phyloP scores from a whole-genome alignment of 1,140 invertebrate genomes.

The Drosophila sp. region DNA sequence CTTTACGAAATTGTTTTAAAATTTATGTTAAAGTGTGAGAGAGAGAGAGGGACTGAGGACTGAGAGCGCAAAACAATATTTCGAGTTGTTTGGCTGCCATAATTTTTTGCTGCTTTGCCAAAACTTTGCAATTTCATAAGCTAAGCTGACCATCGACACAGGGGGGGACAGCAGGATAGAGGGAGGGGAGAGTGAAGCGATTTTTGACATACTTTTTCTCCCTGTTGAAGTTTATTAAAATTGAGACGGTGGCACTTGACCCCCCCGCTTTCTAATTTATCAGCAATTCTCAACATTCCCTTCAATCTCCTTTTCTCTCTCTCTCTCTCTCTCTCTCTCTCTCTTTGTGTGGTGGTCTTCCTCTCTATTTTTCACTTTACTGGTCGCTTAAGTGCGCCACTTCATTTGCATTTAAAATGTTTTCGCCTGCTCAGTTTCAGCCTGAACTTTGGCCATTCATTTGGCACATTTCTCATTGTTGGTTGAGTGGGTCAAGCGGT shows the following conservation, averaged over 20 bases:
- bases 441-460: slow-evolving; percentile 74
- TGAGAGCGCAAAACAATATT: slow-evolving; percentile 54
- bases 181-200: slow-evolving; percentile 21
- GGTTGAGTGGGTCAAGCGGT: slow-evolving; percentile 61
- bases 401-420: slow-evolving; percentile 81
- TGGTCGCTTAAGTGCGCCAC: slow-evolving; percentile 69
- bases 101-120: slow-evolving; percentile 46
- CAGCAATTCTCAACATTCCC: slow-evolving; percentile 49
- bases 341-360: slow-evolving; percentile 29
- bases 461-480: slow-evolving; percentile 78
- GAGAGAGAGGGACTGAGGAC: neutral
- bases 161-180: neutral
- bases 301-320: slow-evolving; percentile 15
- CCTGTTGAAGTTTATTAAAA: slow-evolving; percentile 69
- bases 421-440: slow-evolving; percentile 68
- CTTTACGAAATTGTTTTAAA: slow-evolving; percentile 67
- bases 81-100: slow-evolving; percentile 34
- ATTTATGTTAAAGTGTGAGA: slow-evolving; percentile 30
- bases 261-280: slow-evolving; percentile 59
- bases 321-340: slow-evolving; percentile 32
- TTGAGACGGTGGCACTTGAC: slow-evolving; percentile 29
- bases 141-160: slow-evolving; percentile 24
- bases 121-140: slow-evolving; percentile 63
- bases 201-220: slow-evolving; percentile 52
- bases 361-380: slow-evolving; percentile 42